Evolutionary conservation across 2,888 invertebrate genomes (phyloP).

Genomic region (Parnassius glacialis): DNA sequence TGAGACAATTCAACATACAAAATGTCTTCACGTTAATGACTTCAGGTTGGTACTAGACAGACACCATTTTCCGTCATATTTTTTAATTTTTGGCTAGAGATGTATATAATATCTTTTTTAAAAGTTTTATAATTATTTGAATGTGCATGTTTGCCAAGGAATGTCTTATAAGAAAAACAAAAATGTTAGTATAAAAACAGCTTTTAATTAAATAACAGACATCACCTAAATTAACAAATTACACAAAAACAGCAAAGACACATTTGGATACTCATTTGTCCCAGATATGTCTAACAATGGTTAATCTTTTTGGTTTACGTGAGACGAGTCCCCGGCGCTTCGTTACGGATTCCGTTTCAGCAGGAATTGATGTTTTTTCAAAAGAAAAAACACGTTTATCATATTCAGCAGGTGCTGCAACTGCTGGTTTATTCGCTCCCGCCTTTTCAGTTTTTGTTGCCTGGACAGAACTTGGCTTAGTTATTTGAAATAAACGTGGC

Average conservation of each 20-base stretch:
- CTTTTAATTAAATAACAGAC: conserved; percentile 29
- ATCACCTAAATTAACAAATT: conserved; percentile 16
- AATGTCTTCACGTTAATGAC: too few species aligned
- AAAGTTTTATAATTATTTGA: too few species aligned
- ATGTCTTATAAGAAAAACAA: conserved; percentile 13
- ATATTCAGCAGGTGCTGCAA: conserved; percentile 30
- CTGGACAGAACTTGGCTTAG: conserved; percentile 36
- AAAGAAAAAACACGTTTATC: conserved; percentile 30
- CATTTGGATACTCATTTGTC: conserved; percentile 40
- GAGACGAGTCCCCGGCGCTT: conserved; percentile 41
- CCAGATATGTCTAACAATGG: conserved; percentile 54
- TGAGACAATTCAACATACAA: too few species aligned
- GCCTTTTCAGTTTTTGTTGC: conserved; percentile 40
- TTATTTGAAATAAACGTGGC: conserved; percentile 40
- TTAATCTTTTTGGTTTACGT: conserved; percentile 42
- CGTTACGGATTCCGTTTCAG: conserved; percentile 46
- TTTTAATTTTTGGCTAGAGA: too few species aligned
- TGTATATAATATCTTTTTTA: too few species aligned
- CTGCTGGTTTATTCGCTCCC: conserved; percentile 42
- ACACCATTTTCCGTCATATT: too few species aligned
- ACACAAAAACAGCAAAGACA: conserved; percentile 33
- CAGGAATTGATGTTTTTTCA: conserved; percentile 45
- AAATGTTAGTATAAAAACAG: conserved; percentile 2
- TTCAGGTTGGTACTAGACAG: too few species aligned
- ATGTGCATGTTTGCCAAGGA: too few species aligned